phyloP scores from a whole-genome alignment of 2,797 vertebrate genomes.

The Psittacula echo region DNA sequence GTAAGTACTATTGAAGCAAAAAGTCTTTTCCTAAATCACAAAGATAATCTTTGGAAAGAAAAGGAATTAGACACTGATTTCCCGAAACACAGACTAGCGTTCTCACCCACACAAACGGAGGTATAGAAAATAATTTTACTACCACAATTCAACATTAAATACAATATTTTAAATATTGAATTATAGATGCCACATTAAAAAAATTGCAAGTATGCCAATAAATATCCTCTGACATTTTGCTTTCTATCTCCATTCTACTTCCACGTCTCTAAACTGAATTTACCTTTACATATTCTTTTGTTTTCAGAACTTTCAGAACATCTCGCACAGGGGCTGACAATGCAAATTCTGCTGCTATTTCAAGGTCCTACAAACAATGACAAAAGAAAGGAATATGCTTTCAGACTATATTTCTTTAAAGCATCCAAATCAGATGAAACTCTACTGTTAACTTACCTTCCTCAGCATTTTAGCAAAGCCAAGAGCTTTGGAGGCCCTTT shows the following conservation, averaged over 20 bases:
- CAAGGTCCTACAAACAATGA: conserved; percentile 87
- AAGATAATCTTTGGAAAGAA: neutral
- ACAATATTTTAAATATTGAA: neutral
- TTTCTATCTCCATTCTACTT: neutral
- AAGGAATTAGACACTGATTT: neutral
- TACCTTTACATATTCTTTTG: conserved; percentile 91
- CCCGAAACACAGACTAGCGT: neutral
- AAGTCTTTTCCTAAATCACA: neutral
- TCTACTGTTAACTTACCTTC: conserved; percentile 82
- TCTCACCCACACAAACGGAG: neutral
- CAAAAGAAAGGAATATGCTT: conserved; percentile 44
- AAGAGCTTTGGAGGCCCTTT: conserved; percentile 95
- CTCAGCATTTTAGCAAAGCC: conserved; percentile 99
- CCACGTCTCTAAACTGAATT: neutral
- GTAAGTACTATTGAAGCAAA: neutral
- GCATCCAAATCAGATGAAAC: neutral
- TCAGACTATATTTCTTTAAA: neutral
- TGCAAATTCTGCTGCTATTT: conserved; percentile 94
- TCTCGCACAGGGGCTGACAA: conserved; percentile 86
- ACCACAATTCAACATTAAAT: neutral
- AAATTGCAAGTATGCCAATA: neutral
- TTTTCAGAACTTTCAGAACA: conserved; percentile 87
- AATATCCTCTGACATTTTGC: neutral
- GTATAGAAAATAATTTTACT: neutral
- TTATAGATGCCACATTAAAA: neutral